Evolutionary conservation across 2,888 invertebrate genomes (phyloP).

Genomic region (Scelioninae gen. 1): DNA sequence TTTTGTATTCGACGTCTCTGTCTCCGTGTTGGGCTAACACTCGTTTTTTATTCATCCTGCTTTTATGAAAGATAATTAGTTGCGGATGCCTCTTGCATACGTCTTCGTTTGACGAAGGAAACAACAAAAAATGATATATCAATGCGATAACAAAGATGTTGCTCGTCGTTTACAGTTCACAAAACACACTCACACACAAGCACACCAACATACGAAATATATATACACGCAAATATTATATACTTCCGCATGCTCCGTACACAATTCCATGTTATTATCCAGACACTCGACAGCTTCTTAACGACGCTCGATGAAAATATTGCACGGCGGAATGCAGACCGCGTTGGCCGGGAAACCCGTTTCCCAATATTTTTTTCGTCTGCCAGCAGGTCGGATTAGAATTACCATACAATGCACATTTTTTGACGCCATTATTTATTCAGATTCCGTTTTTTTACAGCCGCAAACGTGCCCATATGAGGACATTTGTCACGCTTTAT

Average conservation of each 20-base stretch:
- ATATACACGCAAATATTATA: slow-evolving; percentile 7
- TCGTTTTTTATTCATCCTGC: slow-evolving; percentile 59
- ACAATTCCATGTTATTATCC: slow-evolving; percentile 53
- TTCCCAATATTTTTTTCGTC: slow-evolving; percentile 33
- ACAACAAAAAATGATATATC: slow-evolving; percentile 42
- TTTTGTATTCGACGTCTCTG: slow-evolving; percentile 50
- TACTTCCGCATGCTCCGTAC: slow-evolving; percentile 61
- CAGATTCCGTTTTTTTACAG: slow-evolving; percentile 17
- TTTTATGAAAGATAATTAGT: slow-evolving; percentile 66
- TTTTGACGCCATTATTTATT: slow-evolving; percentile 22
- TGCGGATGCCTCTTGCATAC: slow-evolving; percentile 70
- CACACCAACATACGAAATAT: slow-evolving; percentile 3
- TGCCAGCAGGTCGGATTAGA: background rate
- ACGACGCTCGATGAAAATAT: slow-evolving; percentile 46
- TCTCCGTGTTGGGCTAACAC: slow-evolving; percentile 66
- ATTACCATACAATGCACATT: slow-evolving; percentile 45
- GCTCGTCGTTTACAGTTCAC: slow-evolving; percentile 32
- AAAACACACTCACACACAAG: slow-evolving; percentile 7
- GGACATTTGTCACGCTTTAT: slow-evolving; percentile 43
- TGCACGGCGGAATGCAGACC: slow-evolving; percentile 53
- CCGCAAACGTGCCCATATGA: slow-evolving; percentile 12
- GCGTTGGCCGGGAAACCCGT: slow-evolving; percentile 58
- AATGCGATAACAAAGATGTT: slow-evolving; percentile 62
- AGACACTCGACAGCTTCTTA: slow-evolving; percentile 49
- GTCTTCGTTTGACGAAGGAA: slow-evolving; percentile 43